A percentile compares a stretch with the other conserved stretches of the same genome.
phyloP scores from a whole-genome alignment of 2,113 vertebrate species.

The Thalassoma bifasciatum region DNA sequence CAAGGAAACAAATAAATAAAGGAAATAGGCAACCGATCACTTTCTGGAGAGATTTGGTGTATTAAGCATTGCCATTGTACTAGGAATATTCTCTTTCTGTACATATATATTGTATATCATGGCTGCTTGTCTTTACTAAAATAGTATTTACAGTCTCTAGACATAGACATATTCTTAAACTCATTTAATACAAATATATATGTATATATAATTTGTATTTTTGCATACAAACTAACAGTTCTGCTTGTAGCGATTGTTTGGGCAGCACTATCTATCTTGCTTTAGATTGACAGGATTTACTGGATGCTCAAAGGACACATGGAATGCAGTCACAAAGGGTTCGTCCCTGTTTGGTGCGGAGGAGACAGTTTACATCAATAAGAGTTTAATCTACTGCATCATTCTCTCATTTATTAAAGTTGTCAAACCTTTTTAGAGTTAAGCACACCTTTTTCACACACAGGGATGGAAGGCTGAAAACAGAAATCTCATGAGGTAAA shows the following conservation, averaged over 20 bases:
- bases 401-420: constrained; percentile 63
- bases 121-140: constrained; percentile 76
- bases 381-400: constrained; percentile 63
- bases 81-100: constrained; percentile 63
- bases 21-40: constrained; percentile 54
- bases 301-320: constrained; percentile 45
- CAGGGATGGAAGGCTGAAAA: constrained; percentile 44
- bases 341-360: constrained; percentile 29
- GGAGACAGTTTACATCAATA: constrained; percentile 56
- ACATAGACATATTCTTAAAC: constrained; percentile 70
- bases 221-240: constrained; percentile 73
- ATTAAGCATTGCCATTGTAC: constrained; percentile 63
- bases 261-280: constrained; percentile 49
- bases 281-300: constrained; percentile 50
- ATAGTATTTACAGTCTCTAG: constrained; percentile 81
- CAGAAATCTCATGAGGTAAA: constrained; percentile 55
- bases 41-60: constrained; percentile 55
- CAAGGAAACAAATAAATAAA: constrained; percentile 58
- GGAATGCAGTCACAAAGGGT: constrained; percentile 58
- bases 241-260: constrained; percentile 46
- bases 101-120: constrained; percentile 54
- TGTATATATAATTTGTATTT: constrained; percentile 77
- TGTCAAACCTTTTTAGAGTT: constrained; percentile 60
- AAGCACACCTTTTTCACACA: constrained; percentile 68
- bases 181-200: constrained; percentile 77